Evolutionary conservation across 1,140 invertebrate species (phyloP).

Genomic region (Neoseiulus cucumeris): DNA sequence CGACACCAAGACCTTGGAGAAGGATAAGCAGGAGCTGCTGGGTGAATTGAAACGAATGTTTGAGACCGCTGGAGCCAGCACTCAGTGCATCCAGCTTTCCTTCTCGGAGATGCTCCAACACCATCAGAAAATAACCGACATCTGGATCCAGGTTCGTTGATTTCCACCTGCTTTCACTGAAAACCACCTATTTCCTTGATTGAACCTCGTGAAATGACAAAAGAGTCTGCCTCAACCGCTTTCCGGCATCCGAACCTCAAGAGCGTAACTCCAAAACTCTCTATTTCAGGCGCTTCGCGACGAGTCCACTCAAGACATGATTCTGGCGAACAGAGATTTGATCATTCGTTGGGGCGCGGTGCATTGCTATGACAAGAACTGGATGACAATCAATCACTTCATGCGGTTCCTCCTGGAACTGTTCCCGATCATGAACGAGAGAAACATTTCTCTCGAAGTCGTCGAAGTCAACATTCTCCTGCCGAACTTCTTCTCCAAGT

Average conservation of each 20-base stretch:
- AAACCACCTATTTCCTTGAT: too few species aligned
- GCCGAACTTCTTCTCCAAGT: not conserved
- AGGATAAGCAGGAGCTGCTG: constrained; percentile 9
- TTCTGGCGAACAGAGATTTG: not conserved
- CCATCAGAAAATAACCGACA: constrained; percentile 1
- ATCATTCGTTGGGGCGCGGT: constrained; percentile 6
- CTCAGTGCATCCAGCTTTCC: constrained; percentile 7
- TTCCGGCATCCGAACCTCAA: too few species aligned
- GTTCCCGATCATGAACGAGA: constrained; percentile 9
- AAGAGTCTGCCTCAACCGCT: too few species aligned
- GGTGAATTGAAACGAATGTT: constrained; percentile 3
- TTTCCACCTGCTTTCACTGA: too few species aligned
- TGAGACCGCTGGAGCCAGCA: not conserved
- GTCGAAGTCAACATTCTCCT: constrained; percentile 9
- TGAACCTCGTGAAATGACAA: too few species aligned
- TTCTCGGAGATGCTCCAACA: constrained; percentile 9
- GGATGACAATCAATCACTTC: constrained; percentile 8
- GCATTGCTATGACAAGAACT: constrained; percentile 8
- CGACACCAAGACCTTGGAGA: constrained; percentile 6
- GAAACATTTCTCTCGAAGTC: not conserved
- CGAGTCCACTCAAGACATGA: not conserved
- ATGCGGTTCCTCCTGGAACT: not conserved
- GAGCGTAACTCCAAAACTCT: too few species aligned
- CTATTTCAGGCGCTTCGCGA: not conserved
- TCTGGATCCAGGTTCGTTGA: constrained; percentile 3